Evolutionary conservation across 1,140 invertebrate genomes (phyloP), one percentile per base, ranked within the genome.

Genomic region (Coelopa frigida): DNA sequence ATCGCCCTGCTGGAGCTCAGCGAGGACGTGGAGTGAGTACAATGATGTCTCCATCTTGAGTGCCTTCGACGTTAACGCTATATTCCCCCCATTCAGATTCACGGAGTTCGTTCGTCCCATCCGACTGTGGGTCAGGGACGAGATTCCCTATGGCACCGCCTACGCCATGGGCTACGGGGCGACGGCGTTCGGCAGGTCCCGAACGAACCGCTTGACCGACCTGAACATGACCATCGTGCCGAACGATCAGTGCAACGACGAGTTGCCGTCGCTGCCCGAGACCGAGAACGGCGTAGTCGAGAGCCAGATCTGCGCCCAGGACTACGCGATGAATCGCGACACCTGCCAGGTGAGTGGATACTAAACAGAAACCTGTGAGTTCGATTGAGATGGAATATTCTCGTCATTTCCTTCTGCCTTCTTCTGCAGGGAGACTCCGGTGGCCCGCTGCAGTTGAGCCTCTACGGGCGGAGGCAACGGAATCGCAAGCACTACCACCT

Each of bases 101-200:
- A 60, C 53, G 2, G 53, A 46, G 26, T 67, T 54, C 21, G 63
- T 67, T 1, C 54, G 63, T 11, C 63, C 64, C 7, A 63, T 64
- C 4, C 52, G 54, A 2, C 42, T 67, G 7, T 67, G 64, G 63
- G 44, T 52, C 2, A 36, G 14, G 1, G 32, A 40, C 3, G 43
- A 60, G 26, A 38, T 67, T 27, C 63, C 63, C n/a, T 55, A 55
- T 5, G 36, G 49, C 0, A 62, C 55, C 31, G 64, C 59, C 2
- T 61, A 60, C 32, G 64, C 63, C 23, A 67, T 67, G 63, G 64
- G 64, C 18, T 67, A 62, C 43, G 64, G 64, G 0, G 49, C 64
- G 0, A 67, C 63, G 1, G 50, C 49, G 27, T 67, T 67, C 21
- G 52, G 42, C 33, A 58, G 53, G 23, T 44, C 49, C 15, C 58